Conservation (phyloP, 2,113 vertebrate species). For the Stegostoma tigrinum region DNA sequence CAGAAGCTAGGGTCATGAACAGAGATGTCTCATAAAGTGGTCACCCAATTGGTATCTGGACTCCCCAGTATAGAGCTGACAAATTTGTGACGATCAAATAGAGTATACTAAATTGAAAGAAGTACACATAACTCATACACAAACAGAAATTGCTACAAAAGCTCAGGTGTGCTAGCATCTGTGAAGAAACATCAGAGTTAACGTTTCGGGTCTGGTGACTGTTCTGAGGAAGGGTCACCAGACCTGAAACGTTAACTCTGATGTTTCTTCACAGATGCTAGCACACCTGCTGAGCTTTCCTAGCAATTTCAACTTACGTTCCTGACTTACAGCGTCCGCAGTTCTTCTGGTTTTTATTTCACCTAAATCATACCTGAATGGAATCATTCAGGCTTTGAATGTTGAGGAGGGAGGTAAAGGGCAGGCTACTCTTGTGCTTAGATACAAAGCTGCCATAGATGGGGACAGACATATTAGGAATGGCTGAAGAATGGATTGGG, state of each 20-base stretch:
- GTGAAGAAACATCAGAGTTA: too few species aligned
- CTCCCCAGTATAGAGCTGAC: neutral
- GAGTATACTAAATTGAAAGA: neutral
- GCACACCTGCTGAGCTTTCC: too few species aligned
- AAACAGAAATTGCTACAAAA: too few species aligned
- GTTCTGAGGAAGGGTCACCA: too few species aligned
- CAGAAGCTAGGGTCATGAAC: neutral
- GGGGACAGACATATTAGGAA: neutral
- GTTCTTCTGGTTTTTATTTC: too few species aligned
- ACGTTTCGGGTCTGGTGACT: too few species aligned
- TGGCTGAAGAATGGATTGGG: too few species aligned
- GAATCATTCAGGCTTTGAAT: neutral
- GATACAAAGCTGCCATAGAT: neutral
- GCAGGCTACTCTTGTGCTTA: neutral
- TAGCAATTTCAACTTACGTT: too few species aligned
- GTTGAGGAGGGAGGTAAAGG: neutral
- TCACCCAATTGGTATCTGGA: neutral
- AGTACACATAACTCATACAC: neutral
- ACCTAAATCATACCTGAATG: neutral
- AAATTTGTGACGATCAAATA: neutral
- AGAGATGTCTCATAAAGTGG: neutral
- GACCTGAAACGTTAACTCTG: too few species aligned
- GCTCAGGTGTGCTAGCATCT: too few species aligned
- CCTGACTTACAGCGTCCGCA: too few species aligned
- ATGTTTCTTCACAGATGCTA: too few species aligned